A percentile compares a stretch with the other conserved stretches of the same genome.
Conservation (phyloP, 2,888 invertebrate species). For the Mystacides longicornis region DNA sequence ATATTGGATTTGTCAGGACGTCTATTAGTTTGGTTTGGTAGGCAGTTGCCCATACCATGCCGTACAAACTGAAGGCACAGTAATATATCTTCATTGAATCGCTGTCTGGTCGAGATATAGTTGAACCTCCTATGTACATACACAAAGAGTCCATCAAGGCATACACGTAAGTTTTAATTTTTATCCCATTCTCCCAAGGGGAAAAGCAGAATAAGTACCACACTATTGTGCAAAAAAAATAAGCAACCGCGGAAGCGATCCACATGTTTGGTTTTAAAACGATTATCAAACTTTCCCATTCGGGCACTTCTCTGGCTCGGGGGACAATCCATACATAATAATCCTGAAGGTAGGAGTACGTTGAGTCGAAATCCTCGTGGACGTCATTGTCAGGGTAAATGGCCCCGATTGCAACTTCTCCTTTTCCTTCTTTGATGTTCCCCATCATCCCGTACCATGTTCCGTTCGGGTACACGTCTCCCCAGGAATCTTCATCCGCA, state of each 20-base stretch:
- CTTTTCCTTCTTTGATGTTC: constrained; percentile 27
- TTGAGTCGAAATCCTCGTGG: constrained; percentile 30
- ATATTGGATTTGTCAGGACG: constrained; percentile 19
- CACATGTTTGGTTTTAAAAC: constrained; percentile 23
- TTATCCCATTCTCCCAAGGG: constrained; percentile 19
- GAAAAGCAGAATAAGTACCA: constrained; percentile 20
- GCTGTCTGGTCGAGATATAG: constrained; percentile 14
- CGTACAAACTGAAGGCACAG: constrained; percentile 20
- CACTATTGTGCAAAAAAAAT: constrained; percentile 16
- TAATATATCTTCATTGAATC: constrained; percentile 22
- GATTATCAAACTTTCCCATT: constrained; percentile 28
- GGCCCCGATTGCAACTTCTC: constrained; percentile 33
- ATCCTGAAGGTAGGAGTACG: constrained; percentile 32
- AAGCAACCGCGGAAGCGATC: constrained; percentile 20
- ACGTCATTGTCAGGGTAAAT: constrained; percentile 30
- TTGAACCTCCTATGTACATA: constrained; percentile 19
- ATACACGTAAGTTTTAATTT: constrained; percentile 12
- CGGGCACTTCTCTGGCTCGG: constrained; percentile 28
- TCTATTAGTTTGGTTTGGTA: constrained; percentile 25
- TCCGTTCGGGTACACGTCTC: constrained; percentile 28
- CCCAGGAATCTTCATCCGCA: constrained; percentile 27
- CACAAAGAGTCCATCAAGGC: constrained; percentile 21
- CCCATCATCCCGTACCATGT: constrained; percentile 29
- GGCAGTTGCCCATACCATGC: constrained; percentile 22
- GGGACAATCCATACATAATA: constrained; percentile 33